phyloP scores from a whole-genome alignment of 2,888 invertebrate species.

The Temnothorax ravouxi region DNA sequence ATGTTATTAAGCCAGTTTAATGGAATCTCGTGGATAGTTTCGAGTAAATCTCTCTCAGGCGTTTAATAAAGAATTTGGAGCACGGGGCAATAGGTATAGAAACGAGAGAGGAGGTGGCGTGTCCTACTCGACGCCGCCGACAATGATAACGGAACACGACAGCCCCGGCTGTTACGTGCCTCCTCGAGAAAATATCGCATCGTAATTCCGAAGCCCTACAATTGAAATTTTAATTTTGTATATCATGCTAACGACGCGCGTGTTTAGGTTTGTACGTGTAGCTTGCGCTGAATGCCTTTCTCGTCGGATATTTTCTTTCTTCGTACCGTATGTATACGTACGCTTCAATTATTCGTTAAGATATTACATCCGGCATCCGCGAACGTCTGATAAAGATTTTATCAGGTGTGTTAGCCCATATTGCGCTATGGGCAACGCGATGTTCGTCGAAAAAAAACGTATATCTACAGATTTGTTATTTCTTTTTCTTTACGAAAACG shows the following conservation, averaged over 20 bases:
- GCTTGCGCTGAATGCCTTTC: background rate
- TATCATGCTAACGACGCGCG: slow-evolving; percentile 38
- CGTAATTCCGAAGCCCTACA: slow-evolving; percentile 55
- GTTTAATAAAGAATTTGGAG: slow-evolving; percentile 53
- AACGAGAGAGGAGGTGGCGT: slow-evolving; percentile 32
- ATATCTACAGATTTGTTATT: background rate
- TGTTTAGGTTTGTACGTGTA: slow-evolving; percentile 8
- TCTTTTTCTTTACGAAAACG: background rate
- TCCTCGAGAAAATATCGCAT: slow-evolving; percentile 66
- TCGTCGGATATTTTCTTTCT: slow-evolving; percentile 19
- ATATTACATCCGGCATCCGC: slow-evolving; percentile 8
- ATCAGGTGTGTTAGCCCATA: slow-evolving; percentile 32
- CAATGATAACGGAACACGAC: slow-evolving; percentile 68
- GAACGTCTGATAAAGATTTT: slow-evolving; percentile 38
- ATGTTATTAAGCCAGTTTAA: slow-evolving; percentile 40
- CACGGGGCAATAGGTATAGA: slow-evolving; percentile 18
- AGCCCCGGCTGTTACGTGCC: slow-evolving; percentile 59
- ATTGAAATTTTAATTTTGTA: slow-evolving; percentile 71
- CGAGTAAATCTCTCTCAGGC: slow-evolving; percentile 45
- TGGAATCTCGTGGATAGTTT: slow-evolving; percentile 37
- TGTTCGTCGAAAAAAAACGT: background rate
- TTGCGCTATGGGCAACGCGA: background rate
- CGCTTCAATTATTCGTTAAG: slow-evolving; percentile 22
- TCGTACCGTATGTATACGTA: background rate
- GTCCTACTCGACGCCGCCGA: slow-evolving; percentile 52